Percentiles rank a stretch among this genome's conserved stretches.
Evolutionary conservation across 2,797 vertebrate genomes (phyloP).

Genomic region (Iguana delicatissima): DNA sequence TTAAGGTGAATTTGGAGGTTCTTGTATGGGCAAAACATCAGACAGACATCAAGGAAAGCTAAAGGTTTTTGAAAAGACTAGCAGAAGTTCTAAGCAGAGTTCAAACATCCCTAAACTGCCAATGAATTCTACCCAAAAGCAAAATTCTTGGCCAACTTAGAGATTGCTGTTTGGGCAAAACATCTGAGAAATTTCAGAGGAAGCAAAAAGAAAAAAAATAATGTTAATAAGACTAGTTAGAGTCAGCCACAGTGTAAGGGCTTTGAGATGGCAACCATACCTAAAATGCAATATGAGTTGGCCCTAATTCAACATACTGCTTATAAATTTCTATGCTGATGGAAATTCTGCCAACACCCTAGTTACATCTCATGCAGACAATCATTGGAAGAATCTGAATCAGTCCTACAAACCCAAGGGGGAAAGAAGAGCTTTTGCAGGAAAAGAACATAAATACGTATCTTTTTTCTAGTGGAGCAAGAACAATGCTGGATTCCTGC

Average conservation of each 20-base stretch:
- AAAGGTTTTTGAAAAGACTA: slow-evolving; percentile 12
- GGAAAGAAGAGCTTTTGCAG: neutral
- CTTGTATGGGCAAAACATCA: neutral
- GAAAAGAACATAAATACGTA: slow-evolving; percentile 38
- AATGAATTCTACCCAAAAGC: slow-evolving; percentile 1
- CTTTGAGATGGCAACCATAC: neutral
- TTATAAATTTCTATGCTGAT: neutral
- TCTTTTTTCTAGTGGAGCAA: slow-evolving; percentile 35
- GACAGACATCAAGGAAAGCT: neutral
- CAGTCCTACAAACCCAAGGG: neutral
- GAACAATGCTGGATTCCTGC: slow-evolving; percentile 57
- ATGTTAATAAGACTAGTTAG: slow-evolving; percentile 27
- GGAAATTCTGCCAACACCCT: slow-evolving; percentile 9
- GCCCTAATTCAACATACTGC: neutral
- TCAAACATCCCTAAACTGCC: neutral
- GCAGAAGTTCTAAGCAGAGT: neutral
- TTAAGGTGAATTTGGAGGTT: neutral
- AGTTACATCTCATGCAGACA: neutral
- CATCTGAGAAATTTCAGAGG: slow-evolving; percentile 19
- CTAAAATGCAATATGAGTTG: slow-evolving; percentile 5
- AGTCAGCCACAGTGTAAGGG: neutral
- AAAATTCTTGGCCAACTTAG: neutral
- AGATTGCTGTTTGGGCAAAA: slow-evolving; percentile 18
- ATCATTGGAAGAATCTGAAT: neutral
- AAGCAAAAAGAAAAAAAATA: neutral